Evolutionary conservation across 2,797 vertebrate species (phyloP).

Genomic region (Danio albolineatus): DNA sequence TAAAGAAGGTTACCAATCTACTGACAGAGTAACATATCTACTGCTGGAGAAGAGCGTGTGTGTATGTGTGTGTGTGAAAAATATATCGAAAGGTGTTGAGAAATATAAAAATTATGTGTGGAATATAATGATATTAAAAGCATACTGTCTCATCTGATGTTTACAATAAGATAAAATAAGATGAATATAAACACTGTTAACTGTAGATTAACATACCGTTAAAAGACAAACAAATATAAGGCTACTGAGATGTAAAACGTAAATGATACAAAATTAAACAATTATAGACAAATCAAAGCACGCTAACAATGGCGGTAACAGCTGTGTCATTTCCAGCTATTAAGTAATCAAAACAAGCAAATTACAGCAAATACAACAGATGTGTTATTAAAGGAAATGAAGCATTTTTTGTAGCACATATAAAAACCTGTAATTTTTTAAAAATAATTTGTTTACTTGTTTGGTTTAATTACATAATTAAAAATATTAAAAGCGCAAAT

Average conservation of each 20-base stretch:
- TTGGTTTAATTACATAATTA: background rate
- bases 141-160: background rate
- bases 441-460: too few species aligned
- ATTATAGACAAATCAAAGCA: background rate
- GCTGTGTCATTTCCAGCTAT: background rate
- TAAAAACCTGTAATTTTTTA: background rate
- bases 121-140: background rate
- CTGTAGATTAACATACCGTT: too few species aligned
- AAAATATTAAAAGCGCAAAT: background rate
- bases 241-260: too few species aligned
- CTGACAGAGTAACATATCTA: background rate
- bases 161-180: too few species aligned
- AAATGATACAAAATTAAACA: background rate
- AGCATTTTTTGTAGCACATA: background rate
- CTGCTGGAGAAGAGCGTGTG: conserved; percentile 1
- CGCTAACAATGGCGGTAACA: background rate
- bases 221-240: too few species aligned
- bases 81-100: background rate
- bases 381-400: too few species aligned
- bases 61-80: background rate
- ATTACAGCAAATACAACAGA: background rate
- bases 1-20: conserved; percentile 3
- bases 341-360: background rate
- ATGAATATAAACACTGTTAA: too few species aligned
- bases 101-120: background rate